Conservation (phyloP, 1,140 invertebrate genomes). For the Oscheius sp. region DNA sequence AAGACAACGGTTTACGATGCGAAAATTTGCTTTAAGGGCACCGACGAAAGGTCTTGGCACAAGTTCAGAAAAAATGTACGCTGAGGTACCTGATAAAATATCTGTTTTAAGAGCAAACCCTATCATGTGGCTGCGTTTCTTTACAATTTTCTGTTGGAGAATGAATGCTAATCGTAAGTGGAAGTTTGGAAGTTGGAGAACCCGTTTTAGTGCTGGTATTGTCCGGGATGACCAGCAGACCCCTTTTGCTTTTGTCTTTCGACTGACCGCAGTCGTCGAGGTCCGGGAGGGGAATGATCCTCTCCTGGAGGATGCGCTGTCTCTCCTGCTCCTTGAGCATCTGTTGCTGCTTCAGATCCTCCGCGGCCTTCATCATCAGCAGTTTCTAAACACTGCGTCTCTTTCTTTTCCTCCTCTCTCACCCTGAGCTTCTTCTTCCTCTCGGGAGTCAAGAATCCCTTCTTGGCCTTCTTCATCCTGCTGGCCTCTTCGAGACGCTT, state of each 20-base stretch:
- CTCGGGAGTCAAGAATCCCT: constrained; percentile 47
- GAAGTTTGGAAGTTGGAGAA: neutral
- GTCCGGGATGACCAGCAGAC: no score
- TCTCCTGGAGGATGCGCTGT: constrained; percentile 91
- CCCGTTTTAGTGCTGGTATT: neutral
- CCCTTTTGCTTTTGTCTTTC: no score
- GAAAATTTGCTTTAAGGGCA: neutral
- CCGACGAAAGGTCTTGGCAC: no score
- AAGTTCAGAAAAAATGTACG: neutral
- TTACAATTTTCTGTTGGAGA: neutral
- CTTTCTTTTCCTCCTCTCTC: constrained; percentile 35
- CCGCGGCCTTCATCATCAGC: constrained; percentile 97
- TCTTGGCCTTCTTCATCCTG: constrained; percentile 49
- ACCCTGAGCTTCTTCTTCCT: constrained; percentile 61
- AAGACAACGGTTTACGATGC: neutral
- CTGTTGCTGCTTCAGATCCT: constrained; percentile 97
- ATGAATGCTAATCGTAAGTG: neutral
- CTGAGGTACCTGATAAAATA: neutral
- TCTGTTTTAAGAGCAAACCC: neutral
- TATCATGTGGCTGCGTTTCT: neutral
- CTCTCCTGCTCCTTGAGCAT: constrained; percentile 94
- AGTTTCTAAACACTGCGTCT: constrained; percentile 69
- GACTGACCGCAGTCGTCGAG: constrained; percentile 40
- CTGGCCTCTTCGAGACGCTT: constrained; percentile 47
- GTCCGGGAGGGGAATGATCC: constrained; percentile 63